A percentile compares a stretch with the other conserved stretches of the same genome.
phyloP scores from a whole-genome alignment of 2,113 vertebrate species.

The Gallinago jamesoni region DNA sequence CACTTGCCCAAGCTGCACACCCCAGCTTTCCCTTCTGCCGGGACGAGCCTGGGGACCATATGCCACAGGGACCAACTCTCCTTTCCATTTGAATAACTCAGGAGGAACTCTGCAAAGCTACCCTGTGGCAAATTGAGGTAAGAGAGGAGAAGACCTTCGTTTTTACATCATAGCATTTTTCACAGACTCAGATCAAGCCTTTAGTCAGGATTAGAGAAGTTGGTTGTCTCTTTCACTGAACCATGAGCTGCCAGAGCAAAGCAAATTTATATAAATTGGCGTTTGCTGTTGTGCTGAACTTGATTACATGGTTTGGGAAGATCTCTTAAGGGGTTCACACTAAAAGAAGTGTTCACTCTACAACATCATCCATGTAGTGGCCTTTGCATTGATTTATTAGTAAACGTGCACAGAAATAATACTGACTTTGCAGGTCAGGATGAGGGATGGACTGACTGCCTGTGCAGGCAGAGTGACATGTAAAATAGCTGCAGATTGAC shows the following conservation, averaged over 20 bases:
- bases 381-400: neutral
- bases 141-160: neutral
- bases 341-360: neutral
- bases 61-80: neutral
- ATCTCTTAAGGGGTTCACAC: neutral
- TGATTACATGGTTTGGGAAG: neutral
- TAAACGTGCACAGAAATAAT: neutral
- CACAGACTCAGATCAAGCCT: neutral
- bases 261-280: neutral
- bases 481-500: neutral
- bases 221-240: neutral
- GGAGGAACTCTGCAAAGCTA: neutral
- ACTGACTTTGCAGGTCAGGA: neutral
- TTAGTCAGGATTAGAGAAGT: neutral
- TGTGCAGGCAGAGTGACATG: neutral
- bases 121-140: neutral
- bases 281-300: neutral
- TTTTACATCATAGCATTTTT: neutral
- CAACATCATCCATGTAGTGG: too few relatives aligned
- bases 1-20: neutral
- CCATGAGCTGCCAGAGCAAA: neutral
- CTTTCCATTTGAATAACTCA: neutral
- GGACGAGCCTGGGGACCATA: neutral
- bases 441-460: neutral
- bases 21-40: neutral